A percentile compares a stretch with the other conserved stretches of the same genome.
phyloP scores from a whole-genome alignment of 2,888 invertebrate genomes.

The Cetonia aurata region DNA sequence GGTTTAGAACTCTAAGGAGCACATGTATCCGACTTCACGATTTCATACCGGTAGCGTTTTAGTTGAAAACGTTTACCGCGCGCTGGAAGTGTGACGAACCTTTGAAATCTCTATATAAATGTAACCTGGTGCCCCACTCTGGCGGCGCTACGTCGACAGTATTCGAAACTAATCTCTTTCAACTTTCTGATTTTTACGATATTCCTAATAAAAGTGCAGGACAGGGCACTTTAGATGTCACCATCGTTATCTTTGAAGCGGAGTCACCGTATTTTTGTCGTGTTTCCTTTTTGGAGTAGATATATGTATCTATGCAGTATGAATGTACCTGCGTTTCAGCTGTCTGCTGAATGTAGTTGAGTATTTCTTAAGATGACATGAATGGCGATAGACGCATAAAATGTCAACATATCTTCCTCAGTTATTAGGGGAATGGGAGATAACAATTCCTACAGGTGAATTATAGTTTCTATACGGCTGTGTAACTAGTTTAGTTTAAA shows the following conservation, averaged over 20 bases:
- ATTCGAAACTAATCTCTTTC: slow-evolving; percentile 40
- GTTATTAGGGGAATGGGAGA: too few relatives aligned
- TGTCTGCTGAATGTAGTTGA: too few relatives aligned
- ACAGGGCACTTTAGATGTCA: slow-evolving; percentile 10
- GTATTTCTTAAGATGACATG: too few relatives aligned
- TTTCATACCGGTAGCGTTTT: slow-evolving; percentile 39
- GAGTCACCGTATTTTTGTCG: slow-evolving; percentile 4
- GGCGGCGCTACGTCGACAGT: slow-evolving; percentile 39
- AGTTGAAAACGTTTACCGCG: slow-evolving; percentile 39
- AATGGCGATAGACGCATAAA: too few relatives aligned
- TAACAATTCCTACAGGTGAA: too few relatives aligned
- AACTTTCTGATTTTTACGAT: slow-evolving; percentile 37
- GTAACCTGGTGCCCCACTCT: slow-evolving; percentile 52
- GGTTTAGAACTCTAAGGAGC: slow-evolving; percentile 27
- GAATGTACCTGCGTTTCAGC: too few relatives aligned
- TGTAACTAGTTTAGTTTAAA: too few relatives aligned
- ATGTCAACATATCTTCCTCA: too few relatives aligned
- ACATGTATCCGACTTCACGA: slow-evolving; percentile 38
- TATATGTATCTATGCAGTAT: too few relatives aligned
- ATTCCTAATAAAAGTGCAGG: slow-evolving; percentile 24
- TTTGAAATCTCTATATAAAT: slow-evolving; percentile 49
- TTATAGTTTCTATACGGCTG: too few relatives aligned
- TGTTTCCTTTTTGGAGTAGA: background rate
- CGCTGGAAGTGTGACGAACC: slow-evolving; percentile 41
- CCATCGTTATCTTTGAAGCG: background rate